Conservation (phyloP, 2,888 invertebrate genomes). For the Dorcus hopei region DNA sequence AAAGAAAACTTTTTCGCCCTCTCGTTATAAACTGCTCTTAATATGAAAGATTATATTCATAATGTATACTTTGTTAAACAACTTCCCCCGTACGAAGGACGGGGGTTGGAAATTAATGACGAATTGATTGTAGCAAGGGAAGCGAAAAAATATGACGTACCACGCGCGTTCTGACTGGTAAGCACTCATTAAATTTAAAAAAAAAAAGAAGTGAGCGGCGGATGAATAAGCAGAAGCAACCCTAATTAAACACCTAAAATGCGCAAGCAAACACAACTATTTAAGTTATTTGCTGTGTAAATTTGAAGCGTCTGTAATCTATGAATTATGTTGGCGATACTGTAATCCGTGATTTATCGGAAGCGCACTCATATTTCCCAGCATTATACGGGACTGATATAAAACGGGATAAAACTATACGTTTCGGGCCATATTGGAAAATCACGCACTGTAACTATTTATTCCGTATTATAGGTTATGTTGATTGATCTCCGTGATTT, state of each 20-base stretch:
- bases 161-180: no score
- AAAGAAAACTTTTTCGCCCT: not conserved
- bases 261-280: slow-evolving; percentile 37
- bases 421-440: slow-evolving; percentile 29
- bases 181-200: slow-evolving; percentile 8
- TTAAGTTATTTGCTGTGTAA: slow-evolving; percentile 43
- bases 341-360: slow-evolving; percentile 45
- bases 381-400: slow-evolving; percentile 38
- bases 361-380: slow-evolving; percentile 39
- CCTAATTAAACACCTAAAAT: slow-evolving; percentile 39
- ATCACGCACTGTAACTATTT: slow-evolving; percentile 31
- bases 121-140: not conserved
- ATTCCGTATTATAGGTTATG: slow-evolving; percentile 42
- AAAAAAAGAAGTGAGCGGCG: slow-evolving; percentile 16
- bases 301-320: slow-evolving; percentile 42
- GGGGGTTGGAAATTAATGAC: slow-evolving; percentile 2
- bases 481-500: slow-evolving; percentile 39
- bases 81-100: not conserved
- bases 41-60: slow-evolving; percentile 8
- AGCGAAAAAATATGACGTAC: no score
- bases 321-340: slow-evolving; percentile 44
- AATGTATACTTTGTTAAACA: slow-evolving; percentile 10
- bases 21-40: not conserved
- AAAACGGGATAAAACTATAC: slow-evolving; percentile 39
- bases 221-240: slow-evolving; percentile 12